Evolutionary conservation across 2,888 invertebrate species (phyloP).

Genomic region (Tortrix viridana): DNA sequence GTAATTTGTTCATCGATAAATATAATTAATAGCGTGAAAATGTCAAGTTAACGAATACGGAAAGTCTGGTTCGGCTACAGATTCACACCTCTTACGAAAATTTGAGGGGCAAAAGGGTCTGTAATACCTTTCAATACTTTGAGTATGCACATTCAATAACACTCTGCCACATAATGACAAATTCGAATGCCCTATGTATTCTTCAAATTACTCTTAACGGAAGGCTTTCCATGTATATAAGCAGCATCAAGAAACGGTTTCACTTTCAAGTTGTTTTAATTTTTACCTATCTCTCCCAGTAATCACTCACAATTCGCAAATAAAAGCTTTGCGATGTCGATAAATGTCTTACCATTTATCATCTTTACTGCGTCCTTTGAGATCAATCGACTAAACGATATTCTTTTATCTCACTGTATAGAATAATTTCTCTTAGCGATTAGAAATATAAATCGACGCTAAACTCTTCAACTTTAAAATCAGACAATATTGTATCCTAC

Average conservation of each 20-base stretch:
- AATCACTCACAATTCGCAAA: constrained; percentile 8
- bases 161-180: no score
- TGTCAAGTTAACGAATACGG: no score
- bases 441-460: constrained; percentile 36
- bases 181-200: no score
- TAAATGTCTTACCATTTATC: constrained; percentile 20
- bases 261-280: constrained; percentile 9
- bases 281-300: not conserved
- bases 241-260: no score
- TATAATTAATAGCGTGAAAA: not conserved
- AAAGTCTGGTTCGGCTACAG: no score
- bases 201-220: no score
- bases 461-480: not conserved
- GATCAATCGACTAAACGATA: constrained; percentile 23
- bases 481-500: constrained; percentile 8
- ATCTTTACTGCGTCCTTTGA: constrained; percentile 27
- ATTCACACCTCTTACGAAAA: no score
- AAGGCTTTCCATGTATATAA: no score
- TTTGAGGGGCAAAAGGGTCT: no score
- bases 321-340: constrained; percentile 23
- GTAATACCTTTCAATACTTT: no score
- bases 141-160: no score
- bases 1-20: not conserved
- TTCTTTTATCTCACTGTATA: constrained; percentile 23
- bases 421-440: constrained; percentile 36